A percentile compares a stretch with the other conserved stretches of the same genome.
phyloP scores from a whole-genome alignment of 2,797 vertebrate genomes.

The Myotis planiceps region DNA sequence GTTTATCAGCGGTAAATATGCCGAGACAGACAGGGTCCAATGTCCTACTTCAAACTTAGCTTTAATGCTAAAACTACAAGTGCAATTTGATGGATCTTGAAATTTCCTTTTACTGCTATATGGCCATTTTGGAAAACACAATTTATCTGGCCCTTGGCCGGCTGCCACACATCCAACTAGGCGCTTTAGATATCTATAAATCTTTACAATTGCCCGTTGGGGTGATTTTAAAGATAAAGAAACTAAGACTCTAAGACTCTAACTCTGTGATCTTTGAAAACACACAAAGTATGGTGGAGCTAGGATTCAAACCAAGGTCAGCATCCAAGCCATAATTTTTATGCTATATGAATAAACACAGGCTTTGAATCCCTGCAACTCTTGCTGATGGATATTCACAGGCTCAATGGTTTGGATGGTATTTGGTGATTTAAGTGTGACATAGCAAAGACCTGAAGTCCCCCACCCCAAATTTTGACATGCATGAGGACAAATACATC shows the following conservation, averaged over 20 bases:
- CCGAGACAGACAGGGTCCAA: background rate
- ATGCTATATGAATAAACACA: background rate
- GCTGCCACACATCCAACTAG: background rate
- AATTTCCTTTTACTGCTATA: background rate
- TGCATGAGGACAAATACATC: background rate
- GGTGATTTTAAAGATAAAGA: conserved; percentile 46
- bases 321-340: background rate
- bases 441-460: background rate
- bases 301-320: background rate
- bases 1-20: background rate
- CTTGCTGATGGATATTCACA: background rate
- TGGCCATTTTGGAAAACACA: background rate
- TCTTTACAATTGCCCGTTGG: background rate
- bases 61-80: conserved; percentile 18
- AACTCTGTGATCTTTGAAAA: conserved; percentile 7
- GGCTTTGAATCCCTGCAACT: background rate
- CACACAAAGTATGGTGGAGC: background rate
- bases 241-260: background rate
- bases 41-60: background rate
- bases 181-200: background rate
- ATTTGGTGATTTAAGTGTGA: conserved; percentile 29
- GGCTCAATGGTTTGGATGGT: background rate
- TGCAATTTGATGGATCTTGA: background rate
- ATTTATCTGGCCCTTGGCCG: background rate
- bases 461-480: background rate